Conservation (phyloP, 2,888 invertebrate genomes). For the Acanthosoma haemorrhoidale region DNA sequence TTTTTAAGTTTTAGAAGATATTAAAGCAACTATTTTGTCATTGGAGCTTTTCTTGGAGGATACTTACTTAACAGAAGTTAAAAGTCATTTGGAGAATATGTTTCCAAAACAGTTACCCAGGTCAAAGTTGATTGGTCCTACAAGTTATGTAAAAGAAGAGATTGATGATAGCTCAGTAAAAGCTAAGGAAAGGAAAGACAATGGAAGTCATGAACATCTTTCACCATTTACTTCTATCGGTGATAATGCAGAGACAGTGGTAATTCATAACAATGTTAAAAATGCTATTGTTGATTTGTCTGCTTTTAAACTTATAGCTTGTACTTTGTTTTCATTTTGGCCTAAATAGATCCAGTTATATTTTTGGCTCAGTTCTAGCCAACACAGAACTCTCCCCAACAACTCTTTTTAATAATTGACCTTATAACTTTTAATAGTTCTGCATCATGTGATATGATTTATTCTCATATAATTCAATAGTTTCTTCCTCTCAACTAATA, state of each 20-base stretch:
- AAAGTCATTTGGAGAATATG: constrained; percentile 43
- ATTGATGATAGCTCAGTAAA: neutral
- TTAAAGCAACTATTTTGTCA: constrained; percentile 58
- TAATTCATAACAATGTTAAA: no score
- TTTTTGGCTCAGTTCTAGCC: no score
- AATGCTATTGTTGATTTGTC: no score
- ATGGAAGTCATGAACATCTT: neutral
- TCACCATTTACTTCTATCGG: neutral
- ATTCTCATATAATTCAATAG: no score
- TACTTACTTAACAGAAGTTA: constrained; percentile 60
- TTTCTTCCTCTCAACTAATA: no score
- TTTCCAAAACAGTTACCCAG: neutral
- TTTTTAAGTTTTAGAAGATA: constrained; percentile 54
- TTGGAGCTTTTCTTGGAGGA: constrained; percentile 71
- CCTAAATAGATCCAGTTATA: no score
- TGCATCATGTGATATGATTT: no score
- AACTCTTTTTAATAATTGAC: no score
- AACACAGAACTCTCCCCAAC: no score
- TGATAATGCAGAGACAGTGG: neutral
- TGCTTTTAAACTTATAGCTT: no score
- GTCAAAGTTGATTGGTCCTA: neutral
- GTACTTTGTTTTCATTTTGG: no score
- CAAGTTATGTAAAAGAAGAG: neutral
- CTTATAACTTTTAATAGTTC: no score
- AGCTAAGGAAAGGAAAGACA: neutral